A percentile compares a stretch with the other conserved stretches of the same genome.
phyloP scores from a whole-genome alignment of 1,140 invertebrate species.

The Trinorchestia longiramus region DNA sequence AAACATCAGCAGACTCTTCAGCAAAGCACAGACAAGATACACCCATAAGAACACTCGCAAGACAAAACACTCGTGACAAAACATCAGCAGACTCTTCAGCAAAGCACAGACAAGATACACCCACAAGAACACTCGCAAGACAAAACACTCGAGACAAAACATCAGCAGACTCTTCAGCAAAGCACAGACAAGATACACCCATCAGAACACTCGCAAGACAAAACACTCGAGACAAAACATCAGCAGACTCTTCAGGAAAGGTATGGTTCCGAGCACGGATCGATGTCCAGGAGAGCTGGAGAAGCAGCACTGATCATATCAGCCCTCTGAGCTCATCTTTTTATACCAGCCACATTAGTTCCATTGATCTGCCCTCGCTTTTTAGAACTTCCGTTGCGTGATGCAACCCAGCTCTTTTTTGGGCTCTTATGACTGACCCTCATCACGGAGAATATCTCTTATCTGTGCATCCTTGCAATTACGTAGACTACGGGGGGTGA shows the following conservation, averaged over 20 bases:
- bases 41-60: too few relatives aligned
- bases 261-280: background rate
- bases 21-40: too few relatives aligned
- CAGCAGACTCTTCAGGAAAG: background rate
- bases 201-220: background rate
- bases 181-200: background rate
- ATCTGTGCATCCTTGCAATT: background rate
- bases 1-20: too few relatives aligned
- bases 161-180: too few relatives aligned
- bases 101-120: too few relatives aligned
- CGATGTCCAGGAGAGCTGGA: background rate
- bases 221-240: background rate
- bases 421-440: background rate
- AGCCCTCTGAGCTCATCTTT: constrained; percentile 18
- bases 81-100: too few relatives aligned
- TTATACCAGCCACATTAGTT: constrained; percentile 16
- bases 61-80: too few relatives aligned
- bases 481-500: too few relatives aligned
- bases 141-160: too few relatives aligned
- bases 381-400: constrained; percentile 31
- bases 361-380: constrained; percentile 26
- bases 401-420: background rate
- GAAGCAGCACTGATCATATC: background rate
- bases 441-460: background rate
- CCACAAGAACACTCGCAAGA: too few relatives aligned